Evolutionary conservation across 2,797 vertebrate genomes (phyloP).

Genomic region (Hipposideros larvatus): DNA sequence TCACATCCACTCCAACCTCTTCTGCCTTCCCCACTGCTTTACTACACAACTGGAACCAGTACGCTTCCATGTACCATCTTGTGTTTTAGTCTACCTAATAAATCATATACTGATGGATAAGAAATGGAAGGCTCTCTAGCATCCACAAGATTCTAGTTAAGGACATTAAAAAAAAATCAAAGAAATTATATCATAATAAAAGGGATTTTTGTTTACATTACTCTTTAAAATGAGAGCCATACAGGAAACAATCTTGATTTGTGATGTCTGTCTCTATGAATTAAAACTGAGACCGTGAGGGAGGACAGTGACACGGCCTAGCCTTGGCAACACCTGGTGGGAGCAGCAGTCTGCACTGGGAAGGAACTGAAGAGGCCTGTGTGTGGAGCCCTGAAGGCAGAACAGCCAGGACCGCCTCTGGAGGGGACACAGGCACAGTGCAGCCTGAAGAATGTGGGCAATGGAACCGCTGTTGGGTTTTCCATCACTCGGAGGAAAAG

Average conservation of each 20-base stretch:
- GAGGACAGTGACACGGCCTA: neutral
- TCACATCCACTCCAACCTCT: neutral
- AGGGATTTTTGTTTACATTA: neutral
- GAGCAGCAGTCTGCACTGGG: neutral
- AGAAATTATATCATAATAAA: neutral
- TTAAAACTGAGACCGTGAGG: neutral
- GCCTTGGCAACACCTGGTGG: neutral
- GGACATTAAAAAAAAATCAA: neutral
- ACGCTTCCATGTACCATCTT: neutral
- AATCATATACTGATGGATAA: neutral
- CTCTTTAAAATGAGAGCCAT: neutral
- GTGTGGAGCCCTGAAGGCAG: neutral
- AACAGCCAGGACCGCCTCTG: conserved; percentile 62
- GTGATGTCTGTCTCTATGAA: neutral
- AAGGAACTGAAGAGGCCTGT: neutral
- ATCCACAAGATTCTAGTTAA: neutral
- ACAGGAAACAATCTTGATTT: neutral
- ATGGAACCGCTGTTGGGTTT: neutral
- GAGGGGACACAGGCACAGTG: neutral
- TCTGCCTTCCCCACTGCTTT: neutral
- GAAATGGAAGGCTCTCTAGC: neutral
- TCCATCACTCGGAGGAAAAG: neutral
- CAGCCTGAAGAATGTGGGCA: conserved; percentile 58
- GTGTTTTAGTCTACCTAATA: neutral
- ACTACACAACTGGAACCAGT: neutral